Evolutionary conservation across 2,113 vertebrate genomes (phyloP), one percentile per base, ranked within the genome.

Genomic region (Ceyx melanurus): DNA sequence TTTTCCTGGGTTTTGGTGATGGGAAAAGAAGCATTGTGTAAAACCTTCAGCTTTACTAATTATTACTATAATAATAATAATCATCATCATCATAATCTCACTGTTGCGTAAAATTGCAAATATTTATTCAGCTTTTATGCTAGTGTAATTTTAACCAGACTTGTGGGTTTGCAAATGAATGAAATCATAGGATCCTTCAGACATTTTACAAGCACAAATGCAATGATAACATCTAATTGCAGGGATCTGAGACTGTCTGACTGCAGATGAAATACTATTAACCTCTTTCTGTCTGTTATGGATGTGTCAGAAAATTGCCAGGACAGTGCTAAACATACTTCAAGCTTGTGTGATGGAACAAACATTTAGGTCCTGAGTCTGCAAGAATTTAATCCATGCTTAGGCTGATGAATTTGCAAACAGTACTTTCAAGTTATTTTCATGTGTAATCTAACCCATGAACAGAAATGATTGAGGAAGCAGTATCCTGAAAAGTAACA

Each of bases 211-310:
- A 86, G 75, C 56, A 71, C 31, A 94, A 92, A 90, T 79, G 57
- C 53, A 48, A 73, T 75, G 95, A 95, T 92, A 93, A 74, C 85
- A 92, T 95, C 89, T 96, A 95, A 95, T 96, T 95, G 78, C 85
- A 87, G 77, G 86, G 85, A 92, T 94, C 45, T 58, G 77, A 96
- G 94, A 95, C 94, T 80, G 85, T 79, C 93, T 96, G 93, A 87
- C 86, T 87, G 82, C 85, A 91, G 60, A 91, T 75, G 82, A 46
- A 35, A 68, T 85, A 74, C 66, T 85, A 74, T 94, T 92, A 95
- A 84, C 64, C 60, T 90, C n/a, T 86, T 88, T 94, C 58, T 80
- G 48, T 92, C 92, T 94, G 31, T 84, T 86, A 73, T 0, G 2
- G 12, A 80, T 77, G 62, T 75, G 74, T 85, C 82, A 95, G 70